phyloP scores from a whole-genome alignment of 2,797 vertebrate genomes.

The Rhinoraja longicauda region DNA sequence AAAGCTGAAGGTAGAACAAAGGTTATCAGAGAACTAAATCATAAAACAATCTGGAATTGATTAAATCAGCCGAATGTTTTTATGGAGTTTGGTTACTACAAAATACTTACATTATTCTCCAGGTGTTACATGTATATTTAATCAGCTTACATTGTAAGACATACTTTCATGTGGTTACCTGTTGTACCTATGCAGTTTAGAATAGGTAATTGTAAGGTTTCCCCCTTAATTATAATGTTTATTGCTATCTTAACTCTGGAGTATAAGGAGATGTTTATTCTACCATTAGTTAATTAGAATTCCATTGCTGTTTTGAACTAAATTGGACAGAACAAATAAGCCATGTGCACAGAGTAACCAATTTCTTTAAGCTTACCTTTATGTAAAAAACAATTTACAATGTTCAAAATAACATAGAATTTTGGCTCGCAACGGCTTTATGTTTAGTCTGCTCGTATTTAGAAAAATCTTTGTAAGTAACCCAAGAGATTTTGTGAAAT shows the following conservation, averaged over 20 bases:
- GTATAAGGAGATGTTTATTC: neutral
- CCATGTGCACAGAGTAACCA: neutral
- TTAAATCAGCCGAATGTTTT: neutral
- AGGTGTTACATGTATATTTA: neutral
- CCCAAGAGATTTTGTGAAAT: neutral
- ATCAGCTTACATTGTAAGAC: neutral
- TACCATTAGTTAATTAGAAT: neutral
- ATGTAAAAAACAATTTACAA: neutral
- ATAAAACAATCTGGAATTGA: neutral
- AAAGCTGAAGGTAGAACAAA: neutral
- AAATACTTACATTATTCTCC: neutral
- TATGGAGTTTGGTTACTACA: neutral
- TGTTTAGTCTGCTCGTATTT: neutral
- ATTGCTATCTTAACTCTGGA: neutral
- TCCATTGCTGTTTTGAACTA: neutral
- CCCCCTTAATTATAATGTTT: neutral
- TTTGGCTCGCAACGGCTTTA: neutral
- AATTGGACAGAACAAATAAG: neutral
- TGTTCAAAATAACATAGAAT: neutral
- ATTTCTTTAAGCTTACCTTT: neutral
- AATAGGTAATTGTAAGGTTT: neutral
- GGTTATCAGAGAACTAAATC: neutral
- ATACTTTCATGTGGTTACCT: conserved; percentile 14
- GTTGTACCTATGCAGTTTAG: neutral
- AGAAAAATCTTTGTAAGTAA: neutral